Percentiles rank a stretch among this genome's conserved stretches.
Conservation (phyloP, 2,113 vertebrate genomes). For the Myrmophylax atrothorax region DNA sequence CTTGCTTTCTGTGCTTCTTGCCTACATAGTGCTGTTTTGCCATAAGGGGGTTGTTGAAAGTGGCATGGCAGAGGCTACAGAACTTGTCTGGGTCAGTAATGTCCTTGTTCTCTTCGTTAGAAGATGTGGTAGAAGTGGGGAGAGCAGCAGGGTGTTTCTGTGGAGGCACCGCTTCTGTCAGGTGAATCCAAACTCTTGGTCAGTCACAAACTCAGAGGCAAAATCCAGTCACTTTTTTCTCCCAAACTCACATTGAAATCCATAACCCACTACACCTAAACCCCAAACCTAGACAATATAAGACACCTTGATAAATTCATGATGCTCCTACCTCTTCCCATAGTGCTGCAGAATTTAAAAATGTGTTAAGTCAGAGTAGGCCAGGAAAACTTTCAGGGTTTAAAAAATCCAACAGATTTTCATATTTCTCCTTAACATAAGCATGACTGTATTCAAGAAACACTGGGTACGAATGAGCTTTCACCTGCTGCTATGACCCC, state of each 20-base stretch:
- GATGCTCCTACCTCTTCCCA: not conserved
- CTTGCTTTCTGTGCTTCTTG: slow-evolving; percentile 95
- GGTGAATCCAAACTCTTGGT: slow-evolving; percentile 20
- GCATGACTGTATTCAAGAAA: not conserved
- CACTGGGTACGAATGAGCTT: not conserved
- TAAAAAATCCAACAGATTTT: not conserved
- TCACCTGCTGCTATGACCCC: not conserved
- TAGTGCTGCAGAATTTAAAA: not conserved
- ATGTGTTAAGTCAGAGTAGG: not conserved
- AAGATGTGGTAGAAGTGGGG: slow-evolving; percentile 42
- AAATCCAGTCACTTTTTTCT: not conserved
- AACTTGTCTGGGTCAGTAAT: slow-evolving; percentile 87
- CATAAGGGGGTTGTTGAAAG: slow-evolving; percentile 97
- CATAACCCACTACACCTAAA: not conserved
- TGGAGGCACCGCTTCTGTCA: slow-evolving; percentile 35
- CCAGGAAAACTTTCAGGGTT: not conserved
- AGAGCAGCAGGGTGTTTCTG: slow-evolving; percentile 62
- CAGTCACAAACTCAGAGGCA: not conserved
- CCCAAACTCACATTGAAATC: not conserved
- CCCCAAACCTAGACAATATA: not conserved
- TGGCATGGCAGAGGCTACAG: slow-evolving; percentile 93
- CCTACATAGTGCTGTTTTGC: slow-evolving; percentile 95
- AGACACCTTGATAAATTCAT: not conserved
- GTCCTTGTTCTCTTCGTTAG: slow-evolving; percentile 60
- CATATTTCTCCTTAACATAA: not conserved